Evolutionary conservation across 2,888 invertebrate species (phyloP).

Genomic region (Epistrophe grossulariae): DNA sequence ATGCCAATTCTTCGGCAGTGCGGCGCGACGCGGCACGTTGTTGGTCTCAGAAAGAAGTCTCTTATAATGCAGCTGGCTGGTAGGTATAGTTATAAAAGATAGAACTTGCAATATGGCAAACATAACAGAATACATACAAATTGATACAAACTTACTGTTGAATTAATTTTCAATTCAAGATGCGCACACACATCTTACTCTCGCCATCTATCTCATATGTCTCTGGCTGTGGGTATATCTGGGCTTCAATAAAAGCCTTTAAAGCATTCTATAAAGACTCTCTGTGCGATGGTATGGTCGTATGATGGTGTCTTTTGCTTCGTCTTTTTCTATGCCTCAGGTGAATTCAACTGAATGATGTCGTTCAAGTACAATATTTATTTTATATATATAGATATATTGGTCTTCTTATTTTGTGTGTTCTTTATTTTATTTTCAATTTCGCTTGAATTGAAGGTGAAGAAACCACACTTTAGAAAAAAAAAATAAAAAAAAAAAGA

Average conservation of each 20-base stretch:
- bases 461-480: slow-evolving; percentile 37
- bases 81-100: not conserved
- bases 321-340: slow-evolving; percentile 32
- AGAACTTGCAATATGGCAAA: slow-evolving; percentile 39
- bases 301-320: not conserved
- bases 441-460: slow-evolving; percentile 60
- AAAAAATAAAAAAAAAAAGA: not conserved
- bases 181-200: slow-evolving; percentile 36
- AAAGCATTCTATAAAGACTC: slow-evolving; percentile 17
- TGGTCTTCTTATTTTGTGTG: slow-evolving; percentile 3
- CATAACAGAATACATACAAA: slow-evolving; percentile 34
- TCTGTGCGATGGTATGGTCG: not conserved
- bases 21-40: slow-evolving; percentile 20
- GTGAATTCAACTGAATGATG: slow-evolving; percentile 58
- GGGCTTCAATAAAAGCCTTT: not conserved
- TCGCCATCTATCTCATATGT: slow-evolving; percentile 24
- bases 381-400: not conserved
- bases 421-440: slow-evolving; percentile 44
- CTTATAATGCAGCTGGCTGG: slow-evolving; percentile 11
- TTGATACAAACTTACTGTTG: slow-evolving; percentile 70
- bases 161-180: slow-evolving; percentile 77
- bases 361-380: slow-evolving; percentile 50
- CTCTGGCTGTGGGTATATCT: not conserved
- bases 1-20: slow-evolving; percentile 57
- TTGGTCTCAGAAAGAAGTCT: slow-evolving; percentile 18